phyloP scores from a whole-genome alignment of 2,113 vertebrate species.

The Albula glossodonta region DNA sequence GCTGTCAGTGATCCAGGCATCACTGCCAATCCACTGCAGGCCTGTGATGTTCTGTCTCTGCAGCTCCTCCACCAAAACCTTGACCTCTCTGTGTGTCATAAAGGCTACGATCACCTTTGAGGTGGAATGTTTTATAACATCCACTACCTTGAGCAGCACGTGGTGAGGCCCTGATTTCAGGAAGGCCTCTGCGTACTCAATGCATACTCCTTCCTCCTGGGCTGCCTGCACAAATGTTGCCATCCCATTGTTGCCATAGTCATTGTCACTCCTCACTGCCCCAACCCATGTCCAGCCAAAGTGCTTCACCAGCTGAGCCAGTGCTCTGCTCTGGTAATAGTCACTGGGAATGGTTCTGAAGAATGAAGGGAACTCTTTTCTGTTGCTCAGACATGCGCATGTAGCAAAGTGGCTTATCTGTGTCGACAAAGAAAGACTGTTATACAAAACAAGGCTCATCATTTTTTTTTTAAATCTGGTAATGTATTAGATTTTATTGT shows the following conservation, averaged over 20 bases:
- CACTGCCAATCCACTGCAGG: slow-evolving; percentile 66
- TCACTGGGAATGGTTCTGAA: slow-evolving; percentile 54
- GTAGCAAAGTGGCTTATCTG: slow-evolving; percentile 77
- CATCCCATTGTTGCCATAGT: slow-evolving; percentile 51
- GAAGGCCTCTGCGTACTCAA: slow-evolving; percentile 53
- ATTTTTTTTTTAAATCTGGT: too few species aligned
- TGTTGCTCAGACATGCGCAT: slow-evolving; percentile 71
- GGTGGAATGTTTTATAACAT: slow-evolving; percentile 60
- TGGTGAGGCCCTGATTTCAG: slow-evolving; percentile 31
- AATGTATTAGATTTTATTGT: too few species aligned
- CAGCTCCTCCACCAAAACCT: slow-evolving; percentile 61
- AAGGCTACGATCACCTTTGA: slow-evolving; percentile 67
- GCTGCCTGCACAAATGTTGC: slow-evolving; percentile 57
- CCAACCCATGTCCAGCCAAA: slow-evolving; percentile 58
- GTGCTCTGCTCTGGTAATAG: slow-evolving; percentile 48
- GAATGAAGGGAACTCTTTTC: slow-evolving; percentile 62
- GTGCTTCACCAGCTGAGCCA: slow-evolving; percentile 46
- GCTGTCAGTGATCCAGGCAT: slow-evolving; percentile 68
- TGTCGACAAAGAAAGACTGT: slow-evolving; percentile 20
- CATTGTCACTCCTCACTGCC: slow-evolving; percentile 42
- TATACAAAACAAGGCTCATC: too few species aligned
- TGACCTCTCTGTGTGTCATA: slow-evolving; percentile 65
- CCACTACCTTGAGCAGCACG: slow-evolving; percentile 57
- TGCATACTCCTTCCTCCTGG: slow-evolving; percentile 62
- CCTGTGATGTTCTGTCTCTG: slow-evolving; percentile 64